Conservation (phyloP, 2,113 vertebrate genomes). For the Labrus mixtus region DNA sequence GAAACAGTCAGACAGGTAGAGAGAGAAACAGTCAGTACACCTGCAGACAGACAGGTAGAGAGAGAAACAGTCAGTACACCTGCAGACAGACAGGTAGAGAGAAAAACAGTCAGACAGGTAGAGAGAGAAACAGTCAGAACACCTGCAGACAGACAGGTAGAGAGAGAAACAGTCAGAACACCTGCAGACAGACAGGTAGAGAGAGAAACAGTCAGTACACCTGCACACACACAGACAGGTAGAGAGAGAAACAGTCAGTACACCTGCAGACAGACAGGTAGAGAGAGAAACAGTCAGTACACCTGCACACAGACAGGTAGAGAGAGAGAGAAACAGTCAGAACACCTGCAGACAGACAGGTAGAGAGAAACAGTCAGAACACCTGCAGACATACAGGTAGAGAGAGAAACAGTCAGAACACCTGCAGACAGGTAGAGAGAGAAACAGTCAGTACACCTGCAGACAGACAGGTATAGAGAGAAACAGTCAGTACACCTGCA, state of each 20-base stretch:
- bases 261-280: not conserved
- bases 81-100: not conserved
- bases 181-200: not conserved
- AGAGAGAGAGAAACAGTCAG: too few relatives aligned
- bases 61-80: too few relatives aligned
- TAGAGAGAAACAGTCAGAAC: not conserved
- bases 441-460: slow-evolving; percentile 92
- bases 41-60: too few relatives aligned
- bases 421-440: too few relatives aligned
- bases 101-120: too few relatives aligned
- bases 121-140: slow-evolving; percentile 56
- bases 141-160: slow-evolving; percentile 75
- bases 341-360: not conserved
- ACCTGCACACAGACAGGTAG: not conserved
- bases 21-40: too few relatives aligned
- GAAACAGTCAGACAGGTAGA: not conserved
- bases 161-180: too few relatives aligned
- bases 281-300: too few relatives aligned
- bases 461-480: not conserved
- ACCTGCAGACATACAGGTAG: not conserved
- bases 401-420: too few relatives aligned
- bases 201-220: too few relatives aligned
- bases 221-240: not conserved
- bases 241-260: not conserved
- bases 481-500: too few relatives aligned